Conservation (phyloP, 2,797 vertebrate species). For the Typhlichthys subterraneus region DNA sequence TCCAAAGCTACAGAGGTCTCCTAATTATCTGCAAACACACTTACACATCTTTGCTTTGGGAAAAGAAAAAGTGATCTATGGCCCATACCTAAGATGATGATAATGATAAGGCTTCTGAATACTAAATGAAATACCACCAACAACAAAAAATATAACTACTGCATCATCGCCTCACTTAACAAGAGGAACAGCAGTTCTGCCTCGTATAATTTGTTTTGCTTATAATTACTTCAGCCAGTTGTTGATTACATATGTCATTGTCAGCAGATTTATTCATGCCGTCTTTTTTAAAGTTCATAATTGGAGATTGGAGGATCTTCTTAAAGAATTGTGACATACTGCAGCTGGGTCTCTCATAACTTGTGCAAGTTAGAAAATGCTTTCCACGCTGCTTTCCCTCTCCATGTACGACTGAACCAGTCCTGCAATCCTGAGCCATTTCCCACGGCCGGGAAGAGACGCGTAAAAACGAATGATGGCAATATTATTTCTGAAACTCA, state of each 20-base stretch:
- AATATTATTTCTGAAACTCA: conserved; percentile 83
- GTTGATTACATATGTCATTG: conserved; percentile 15
- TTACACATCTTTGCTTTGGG: not conserved
- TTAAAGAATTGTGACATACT: conserved; percentile 36
- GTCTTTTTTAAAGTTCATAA: conserved; percentile 15
- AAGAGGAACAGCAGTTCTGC: not conserved
- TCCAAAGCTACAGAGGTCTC: conserved; percentile 25
- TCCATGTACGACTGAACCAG: conserved; percentile 46
- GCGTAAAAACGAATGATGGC: conserved; percentile 75
- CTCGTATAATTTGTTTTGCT: conserved; percentile 9
- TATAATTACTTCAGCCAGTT: not conserved
- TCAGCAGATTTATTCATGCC: conserved; percentile 17
- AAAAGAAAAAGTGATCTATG: conserved; percentile 3
- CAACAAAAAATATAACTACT: not conserved
- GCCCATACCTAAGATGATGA: conserved; percentile 8
- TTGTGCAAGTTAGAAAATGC: conserved; percentile 70
- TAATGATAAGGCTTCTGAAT: conserved; percentile 28
- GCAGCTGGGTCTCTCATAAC: conserved; percentile 63
- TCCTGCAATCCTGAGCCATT: conserved; percentile 64
- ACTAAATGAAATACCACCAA: conserved; percentile 2
- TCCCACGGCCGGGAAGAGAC: conserved; percentile 65
- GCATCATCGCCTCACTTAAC: conserved; percentile 15
- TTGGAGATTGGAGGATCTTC: conserved; percentile 29
- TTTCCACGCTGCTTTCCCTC: conserved; percentile 48
- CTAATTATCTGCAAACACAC: conserved; percentile 35